Conservation (phyloP, 2,797 vertebrate species). For the Gallirallus australis region DNA sequence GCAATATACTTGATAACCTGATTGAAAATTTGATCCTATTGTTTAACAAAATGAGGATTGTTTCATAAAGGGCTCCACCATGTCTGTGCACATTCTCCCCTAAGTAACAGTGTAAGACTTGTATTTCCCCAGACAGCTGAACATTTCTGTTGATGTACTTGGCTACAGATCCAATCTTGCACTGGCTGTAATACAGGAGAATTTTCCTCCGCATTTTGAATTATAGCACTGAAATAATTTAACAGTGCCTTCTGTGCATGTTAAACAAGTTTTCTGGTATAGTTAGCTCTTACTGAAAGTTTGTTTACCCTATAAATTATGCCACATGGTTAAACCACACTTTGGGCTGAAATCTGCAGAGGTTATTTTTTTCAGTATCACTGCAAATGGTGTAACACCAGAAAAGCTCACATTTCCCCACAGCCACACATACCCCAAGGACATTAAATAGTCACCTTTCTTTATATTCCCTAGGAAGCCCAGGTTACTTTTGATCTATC, state of each 20-base stretch:
- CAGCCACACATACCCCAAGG: not conserved
- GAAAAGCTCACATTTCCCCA: not conserved
- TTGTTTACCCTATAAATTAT: conserved; percentile 74
- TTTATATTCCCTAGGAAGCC: not conserved
- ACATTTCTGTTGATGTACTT: conserved; percentile 71
- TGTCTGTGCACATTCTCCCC: conserved; percentile 77
- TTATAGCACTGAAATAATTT: conserved; percentile 76
- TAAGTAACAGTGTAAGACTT: conserved; percentile 74
- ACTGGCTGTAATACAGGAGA: conserved; percentile 70
- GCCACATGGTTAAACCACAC: conserved; percentile 39
- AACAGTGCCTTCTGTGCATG: conserved; percentile 73
- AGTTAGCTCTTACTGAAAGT: conserved; percentile 63
- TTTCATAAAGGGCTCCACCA: conserved; percentile 77
- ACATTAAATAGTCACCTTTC: not conserved
- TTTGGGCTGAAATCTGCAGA: conserved; percentile 33
- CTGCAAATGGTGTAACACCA: not conserved
- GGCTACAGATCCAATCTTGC: conserved; percentile 66
- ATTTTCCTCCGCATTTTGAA: conserved; percentile 75
- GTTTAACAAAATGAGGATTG: conserved; percentile 76
- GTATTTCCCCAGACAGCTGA: conserved; percentile 72
- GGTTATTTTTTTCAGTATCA: conserved; percentile 18
- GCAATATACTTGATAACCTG: conserved; percentile 65
- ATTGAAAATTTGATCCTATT: conserved; percentile 79
- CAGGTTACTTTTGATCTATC: not conserved
- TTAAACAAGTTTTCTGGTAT: conserved; percentile 67